Evolutionary conservation across 2,113 vertebrate genomes (phyloP).

Genomic region (Nesospiza acunhae): DNA sequence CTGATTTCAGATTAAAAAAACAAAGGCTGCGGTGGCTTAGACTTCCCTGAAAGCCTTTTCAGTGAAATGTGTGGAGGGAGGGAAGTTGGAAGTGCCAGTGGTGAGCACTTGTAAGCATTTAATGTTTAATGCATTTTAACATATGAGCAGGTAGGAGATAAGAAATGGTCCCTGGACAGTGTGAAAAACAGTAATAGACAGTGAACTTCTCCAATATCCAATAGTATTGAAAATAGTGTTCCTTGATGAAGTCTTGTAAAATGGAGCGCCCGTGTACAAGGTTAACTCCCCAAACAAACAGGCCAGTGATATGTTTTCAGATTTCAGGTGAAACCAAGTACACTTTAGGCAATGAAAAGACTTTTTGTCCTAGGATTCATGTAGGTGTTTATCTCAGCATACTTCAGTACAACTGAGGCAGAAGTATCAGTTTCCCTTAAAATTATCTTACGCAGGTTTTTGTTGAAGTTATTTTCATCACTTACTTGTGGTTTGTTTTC

Average conservation of each 20-base stretch:
- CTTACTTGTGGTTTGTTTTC: neutral
- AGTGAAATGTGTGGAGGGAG: neutral
- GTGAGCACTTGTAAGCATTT: neutral
- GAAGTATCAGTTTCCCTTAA: neutral
- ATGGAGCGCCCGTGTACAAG: neutral
- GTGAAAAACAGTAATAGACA: neutral
- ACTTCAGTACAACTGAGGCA: neutral
- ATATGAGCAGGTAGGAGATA: neutral
- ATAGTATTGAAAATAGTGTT: neutral
- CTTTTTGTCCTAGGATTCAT: neutral
- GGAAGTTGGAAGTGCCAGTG: neutral
- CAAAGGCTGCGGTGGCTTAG: neutral
- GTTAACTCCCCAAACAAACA: neutral
- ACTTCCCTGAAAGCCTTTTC: neutral
- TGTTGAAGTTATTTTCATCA: neutral
- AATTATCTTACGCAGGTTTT: neutral
- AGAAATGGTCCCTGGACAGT: neutral
- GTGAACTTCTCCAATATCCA: neutral
- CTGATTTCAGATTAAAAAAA: neutral
- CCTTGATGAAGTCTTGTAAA: neutral
- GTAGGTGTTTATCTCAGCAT: neutral
- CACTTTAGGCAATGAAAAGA: neutral
- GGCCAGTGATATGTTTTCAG: neutral
- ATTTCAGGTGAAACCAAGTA: neutral
- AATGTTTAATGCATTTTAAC: neutral